These are phyloP conservation scores for Eulemur albifrons DNA, from an alignment of 2,797 vertebrate species.

Conservation along the genomic window DNA sequence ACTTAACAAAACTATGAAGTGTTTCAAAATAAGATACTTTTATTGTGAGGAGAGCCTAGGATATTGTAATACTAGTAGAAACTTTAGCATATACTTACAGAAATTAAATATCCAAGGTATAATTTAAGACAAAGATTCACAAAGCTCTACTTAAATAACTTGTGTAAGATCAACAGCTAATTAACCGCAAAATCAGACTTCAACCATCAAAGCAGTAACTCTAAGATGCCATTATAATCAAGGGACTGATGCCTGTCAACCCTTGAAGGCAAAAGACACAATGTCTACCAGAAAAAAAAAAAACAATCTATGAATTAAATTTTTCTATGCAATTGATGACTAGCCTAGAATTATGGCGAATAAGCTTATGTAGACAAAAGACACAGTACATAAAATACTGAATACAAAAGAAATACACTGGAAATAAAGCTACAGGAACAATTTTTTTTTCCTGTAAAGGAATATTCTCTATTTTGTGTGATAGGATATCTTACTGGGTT, in stretches of 20 bases:
- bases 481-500: not conserved
- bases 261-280: not conserved
- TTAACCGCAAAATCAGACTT: conserved; percentile 13
- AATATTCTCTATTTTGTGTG: not conserved
- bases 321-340: not conserved
- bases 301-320: conserved; percentile 24
- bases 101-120: conserved; percentile 32
- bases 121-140: not conserved
- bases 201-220: conserved; percentile 6
- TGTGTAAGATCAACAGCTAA: conserved; percentile 23
- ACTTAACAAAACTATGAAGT: not conserved
- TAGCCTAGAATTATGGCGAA: not conserved
- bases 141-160: conserved; percentile 40
- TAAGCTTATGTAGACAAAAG: conserved; percentile 4
- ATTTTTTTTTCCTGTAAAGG: not conserved
- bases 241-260: not conserved
- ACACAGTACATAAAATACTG: not conserved
- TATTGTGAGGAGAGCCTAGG: not conserved
- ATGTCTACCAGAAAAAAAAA: not conserved
- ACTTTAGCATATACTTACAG: not conserved
- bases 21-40: not conserved
- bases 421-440: not conserved
- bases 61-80: not conserved
- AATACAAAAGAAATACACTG: not conserved
- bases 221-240: conserved; percentile 35